Evolutionary conservation across 1,140 invertebrate genomes (phyloP).

Genomic region (Matsumurasca onukii): DNA sequence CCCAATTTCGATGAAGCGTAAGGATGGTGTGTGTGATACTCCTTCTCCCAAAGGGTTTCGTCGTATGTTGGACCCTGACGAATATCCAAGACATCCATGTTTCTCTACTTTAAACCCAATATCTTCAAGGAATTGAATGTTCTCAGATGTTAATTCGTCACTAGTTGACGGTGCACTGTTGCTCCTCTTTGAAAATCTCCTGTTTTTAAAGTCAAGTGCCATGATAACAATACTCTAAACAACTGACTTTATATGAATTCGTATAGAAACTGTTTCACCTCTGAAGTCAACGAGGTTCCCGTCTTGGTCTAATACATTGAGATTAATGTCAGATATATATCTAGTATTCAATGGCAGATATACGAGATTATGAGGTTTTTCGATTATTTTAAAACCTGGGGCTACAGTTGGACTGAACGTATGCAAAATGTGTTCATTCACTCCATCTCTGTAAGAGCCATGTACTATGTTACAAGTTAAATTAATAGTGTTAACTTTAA

Average conservation of each 20-base stretch:
- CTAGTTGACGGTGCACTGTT: too few species aligned
- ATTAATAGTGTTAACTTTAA: slow-evolving; percentile 18
- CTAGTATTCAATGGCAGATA: slow-evolving; percentile 36
- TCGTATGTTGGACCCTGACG: too few species aligned
- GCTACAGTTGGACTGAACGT: slow-evolving; percentile 42
- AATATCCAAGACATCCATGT: too few species aligned
- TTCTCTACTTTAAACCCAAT: slow-evolving; percentile 36
- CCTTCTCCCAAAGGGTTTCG: too few species aligned
- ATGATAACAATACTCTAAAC: too few species aligned
- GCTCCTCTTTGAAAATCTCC: too few species aligned
- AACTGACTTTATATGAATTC: slow-evolving; percentile 35
- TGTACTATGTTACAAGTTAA: slow-evolving; percentile 30
- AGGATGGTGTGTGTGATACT: too few species aligned
- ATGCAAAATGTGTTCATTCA: slow-evolving; percentile 42
- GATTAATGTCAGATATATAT: slow-evolving; percentile 29
- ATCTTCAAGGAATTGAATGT: slow-evolving; percentile 36
- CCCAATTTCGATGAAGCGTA: too few species aligned
- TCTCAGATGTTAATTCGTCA: too few species aligned
- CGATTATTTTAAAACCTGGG: slow-evolving; percentile 42
- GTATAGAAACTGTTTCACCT: slow-evolving; percentile 34
- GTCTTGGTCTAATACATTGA: slow-evolving; percentile 37
- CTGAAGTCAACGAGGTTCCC: slow-evolving; percentile 36
- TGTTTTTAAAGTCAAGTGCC: too few species aligned
- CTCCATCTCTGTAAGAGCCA: slow-evolving; percentile 43
- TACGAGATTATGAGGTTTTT: slow-evolving; percentile 36